Evolutionary conservation across 2,113 vertebrate species (phyloP).

Genomic region (Colistium nudipinnis): DNA sequence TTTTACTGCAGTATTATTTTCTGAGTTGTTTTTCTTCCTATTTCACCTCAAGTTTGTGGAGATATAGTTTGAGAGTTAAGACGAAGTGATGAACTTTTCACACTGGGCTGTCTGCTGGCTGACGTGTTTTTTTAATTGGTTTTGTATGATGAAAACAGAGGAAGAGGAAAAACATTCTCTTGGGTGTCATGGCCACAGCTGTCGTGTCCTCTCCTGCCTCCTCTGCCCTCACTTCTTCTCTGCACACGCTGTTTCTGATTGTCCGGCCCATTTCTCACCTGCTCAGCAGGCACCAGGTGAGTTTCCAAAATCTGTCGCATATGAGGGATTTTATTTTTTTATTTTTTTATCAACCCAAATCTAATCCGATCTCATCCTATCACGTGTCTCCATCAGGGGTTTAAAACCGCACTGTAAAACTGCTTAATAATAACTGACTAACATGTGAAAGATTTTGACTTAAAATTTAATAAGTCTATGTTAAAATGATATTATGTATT

Average conservation of each 20-base stretch:
- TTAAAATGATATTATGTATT: no score
- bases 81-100: slow-evolving; percentile 5
- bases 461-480: no score
- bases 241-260: background rate
- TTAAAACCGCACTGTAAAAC: no score
- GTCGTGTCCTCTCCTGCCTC: slow-evolving; percentile 4
- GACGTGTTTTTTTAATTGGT: slow-evolving; percentile 1
- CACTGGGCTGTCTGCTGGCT: background rate
- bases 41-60: background rate
- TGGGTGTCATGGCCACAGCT: background rate
- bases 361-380: background rate
- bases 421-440: no score
- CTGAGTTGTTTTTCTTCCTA: background rate
- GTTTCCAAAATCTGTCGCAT: background rate
- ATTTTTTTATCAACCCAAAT: no score
- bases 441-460: no score
- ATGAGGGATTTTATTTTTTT: no score
- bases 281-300: background rate
- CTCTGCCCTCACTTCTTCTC: background rate
- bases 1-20: background rate
- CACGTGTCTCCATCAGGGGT: background rate
- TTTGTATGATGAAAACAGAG: background rate
- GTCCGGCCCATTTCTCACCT: background rate
- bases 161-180: background rate
- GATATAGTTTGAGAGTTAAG: background rate